Evolutionary conservation across 2,888 invertebrate species (phyloP), one percentile per base, ranked within the genome.

Genomic region (Drosophila quasianomalipes): DNA sequence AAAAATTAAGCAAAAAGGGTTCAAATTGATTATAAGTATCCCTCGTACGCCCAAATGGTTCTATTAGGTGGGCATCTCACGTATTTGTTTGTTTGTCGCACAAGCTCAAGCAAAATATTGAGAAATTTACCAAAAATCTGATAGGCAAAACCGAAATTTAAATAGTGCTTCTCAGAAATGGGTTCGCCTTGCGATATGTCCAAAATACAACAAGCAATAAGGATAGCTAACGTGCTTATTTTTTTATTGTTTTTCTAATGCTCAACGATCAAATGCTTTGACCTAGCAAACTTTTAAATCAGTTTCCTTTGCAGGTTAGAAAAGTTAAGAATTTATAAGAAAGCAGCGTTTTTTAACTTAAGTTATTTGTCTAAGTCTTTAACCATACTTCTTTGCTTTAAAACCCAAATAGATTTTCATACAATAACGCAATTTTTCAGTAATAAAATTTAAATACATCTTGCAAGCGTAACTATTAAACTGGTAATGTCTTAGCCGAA

Each of bases 1-100:
- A 75, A 70, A 82, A 85, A 80, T 82, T 72, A 74, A 76, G 68
- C 73, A 41, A 80, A 83, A 83, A 76, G 74, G 83, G 69, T 76
- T 80, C 55, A 70, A 80, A 77, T 72, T 79, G 82, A 81, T 79
- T 81, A 81, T 69, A 63, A 69, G 52, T 58, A 58, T 52, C 70
- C 70, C 37, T 52, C 37, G 41, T 35, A 58, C 47, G 59, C 52
- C 52, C 62, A 47, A 61, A 61, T 52, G 79, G 53, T 62, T 65
- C 70, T 62, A 52, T 44, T 53, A 75, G 49, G 53, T 30, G 31
- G 44, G n/a, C 12, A 28, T 16, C 19, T 19, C 30, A 30, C 30
- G n/a, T 41, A 41, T 30, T 57, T 51, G 30, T 58, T 69, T 69
- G 58, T 57, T 70, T 57, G 35, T 51, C 16, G 12, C 33, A 49